Evolutionary conservation across 92 coral and sea anemone species (phyloP), one percentile per base, ranked within the genome.

Genomic region (Paragorgia papillata): DNA sequence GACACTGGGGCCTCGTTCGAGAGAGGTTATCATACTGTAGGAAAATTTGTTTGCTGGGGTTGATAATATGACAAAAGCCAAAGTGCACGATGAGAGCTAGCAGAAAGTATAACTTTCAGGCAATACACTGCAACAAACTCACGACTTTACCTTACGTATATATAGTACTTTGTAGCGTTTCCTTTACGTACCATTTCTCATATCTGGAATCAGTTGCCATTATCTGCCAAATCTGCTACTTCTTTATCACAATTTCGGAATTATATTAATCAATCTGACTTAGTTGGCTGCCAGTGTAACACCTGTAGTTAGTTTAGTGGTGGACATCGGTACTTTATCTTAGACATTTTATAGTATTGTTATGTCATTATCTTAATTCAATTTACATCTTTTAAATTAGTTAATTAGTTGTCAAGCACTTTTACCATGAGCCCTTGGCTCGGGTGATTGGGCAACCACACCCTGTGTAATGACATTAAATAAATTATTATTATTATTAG

Each of bases 201-300:
- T 30, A 82, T 82, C 17, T 82, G 85, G 81, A 82, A 82, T 70
- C 85, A 82, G 24, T 62, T 82, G 49, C 57, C 80, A 54, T 13
- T 30, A 57, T 25, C 34, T 19, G 59, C 80, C 48, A 82, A 82
- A 61, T 82, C 85, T 34, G 33, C 74, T 70, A 82, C 79, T 69
- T 51, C 79, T 29, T 34, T 77, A 53, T 76, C 82, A 35, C 55
- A 76, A 76, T 76, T 76, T 76, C 54, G 82, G 55, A 76, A 76
- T 25, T 69, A 32, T 27, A 68, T 80, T 53, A 67, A 40, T 28
- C 65, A 27, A 66, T 68, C 84, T 80, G 46, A 66, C 51, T 57
- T 68, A n/a, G 21, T 37, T 79, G 84, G 76, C 71, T 18, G 71
- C 44, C 27, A 65, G 24, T 65, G 10, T 65, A 37, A 65, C 71